Evolutionary conservation across 2,888 invertebrate genomes (phyloP).

Genomic region (Eueremaeus valkanovi): DNA sequence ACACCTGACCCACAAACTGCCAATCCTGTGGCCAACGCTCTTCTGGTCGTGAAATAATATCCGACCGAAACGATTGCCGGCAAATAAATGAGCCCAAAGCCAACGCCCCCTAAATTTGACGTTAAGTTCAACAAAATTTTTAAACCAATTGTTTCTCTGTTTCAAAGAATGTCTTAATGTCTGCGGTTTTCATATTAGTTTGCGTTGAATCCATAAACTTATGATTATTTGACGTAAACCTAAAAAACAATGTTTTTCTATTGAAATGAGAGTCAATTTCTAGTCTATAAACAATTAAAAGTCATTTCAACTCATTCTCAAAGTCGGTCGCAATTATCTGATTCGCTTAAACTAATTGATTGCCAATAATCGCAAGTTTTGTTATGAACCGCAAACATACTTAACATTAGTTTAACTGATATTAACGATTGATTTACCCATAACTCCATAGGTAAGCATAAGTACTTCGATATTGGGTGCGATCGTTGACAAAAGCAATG

Average conservation of each 20-base stretch:
- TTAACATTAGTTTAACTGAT: neutral
- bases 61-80: slow-evolving; percentile 96
- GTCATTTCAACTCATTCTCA: neutral
- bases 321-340: no score
- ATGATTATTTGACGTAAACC: neutral
- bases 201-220: neutral
- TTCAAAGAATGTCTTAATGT: slow-evolving; percentile 2
- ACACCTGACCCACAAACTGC: slow-evolving; percentile 95
- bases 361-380: neutral
- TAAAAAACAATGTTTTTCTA: neutral
- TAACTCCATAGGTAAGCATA: slow-evolving; percentile 55
- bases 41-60: slow-evolving; percentile 92
- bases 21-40: slow-evolving; percentile 75
- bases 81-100: slow-evolving; percentile 87
- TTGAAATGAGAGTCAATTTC: neutral
- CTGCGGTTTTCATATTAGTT: neutral
- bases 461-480: slow-evolving; percentile 55
- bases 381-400: slow-evolving; percentile 9
- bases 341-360: neutral
- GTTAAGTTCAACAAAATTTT: neutral
- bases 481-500: slow-evolving; percentile 62
- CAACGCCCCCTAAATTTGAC: slow-evolving; percentile 61
- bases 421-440: slow-evolving; percentile 49
- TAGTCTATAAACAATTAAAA: neutral
- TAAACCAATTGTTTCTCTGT: neutral